These are phyloP conservation scores for Podarcis raffonei DNA, from an alignment of 2,113 vertebrate species.

Conservation along the genomic window DNA sequence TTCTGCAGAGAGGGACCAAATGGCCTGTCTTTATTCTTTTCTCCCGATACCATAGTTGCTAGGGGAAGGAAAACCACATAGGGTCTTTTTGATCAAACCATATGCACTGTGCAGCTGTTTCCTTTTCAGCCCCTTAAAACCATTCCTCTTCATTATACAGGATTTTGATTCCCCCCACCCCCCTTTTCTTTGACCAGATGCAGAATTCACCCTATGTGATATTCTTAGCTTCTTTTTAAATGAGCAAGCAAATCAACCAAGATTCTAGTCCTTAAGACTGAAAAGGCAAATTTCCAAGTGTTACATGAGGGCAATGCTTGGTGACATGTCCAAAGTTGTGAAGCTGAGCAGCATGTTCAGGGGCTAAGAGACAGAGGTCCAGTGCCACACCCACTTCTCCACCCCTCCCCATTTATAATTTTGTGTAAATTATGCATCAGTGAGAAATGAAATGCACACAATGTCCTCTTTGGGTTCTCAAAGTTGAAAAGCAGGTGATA, in stretches of 20 bases:
- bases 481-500: neutral
- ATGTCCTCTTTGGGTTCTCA: too few relatives aligned
- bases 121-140: neutral
- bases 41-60: rapidly evolving
- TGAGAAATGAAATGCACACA: neutral
- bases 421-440: neutral
- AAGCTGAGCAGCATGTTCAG: neutral
- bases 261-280: neutral
- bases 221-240: neutral
- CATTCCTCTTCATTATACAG: neutral
- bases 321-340: neutral
- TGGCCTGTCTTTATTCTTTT: neutral
- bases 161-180: too few relatives aligned
- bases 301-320: neutral
- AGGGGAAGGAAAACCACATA: neutral
- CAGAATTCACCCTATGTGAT: neutral
- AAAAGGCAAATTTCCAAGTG: neutral
- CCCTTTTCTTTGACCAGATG: neutral
- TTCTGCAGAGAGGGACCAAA: too few relatives aligned
- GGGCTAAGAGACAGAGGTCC: neutral
- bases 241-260: neutral
- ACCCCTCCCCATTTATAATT: neutral
- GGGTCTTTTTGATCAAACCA: neutral
- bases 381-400: neutral
- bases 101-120: neutral